phyloP scores from a whole-genome alignment of 2,888 invertebrate genomes.

The Oxytorus armatus region DNA sequence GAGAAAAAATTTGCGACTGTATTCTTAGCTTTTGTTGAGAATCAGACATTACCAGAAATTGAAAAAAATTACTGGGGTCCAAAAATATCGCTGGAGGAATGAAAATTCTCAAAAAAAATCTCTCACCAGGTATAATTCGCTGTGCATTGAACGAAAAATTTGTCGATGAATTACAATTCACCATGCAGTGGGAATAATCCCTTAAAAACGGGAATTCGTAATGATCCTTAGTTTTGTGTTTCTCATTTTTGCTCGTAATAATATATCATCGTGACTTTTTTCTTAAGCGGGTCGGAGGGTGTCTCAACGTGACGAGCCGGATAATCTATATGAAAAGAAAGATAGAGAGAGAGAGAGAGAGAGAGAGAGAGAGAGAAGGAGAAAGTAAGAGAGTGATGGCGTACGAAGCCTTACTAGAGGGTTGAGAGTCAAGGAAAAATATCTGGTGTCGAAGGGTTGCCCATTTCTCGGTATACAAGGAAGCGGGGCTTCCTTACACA shows the following conservation, averaged over 20 bases:
- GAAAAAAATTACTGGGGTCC: background rate
- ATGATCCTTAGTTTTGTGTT: background rate
- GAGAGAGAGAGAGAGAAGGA: slow-evolving; percentile 1
- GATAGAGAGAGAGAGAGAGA: background rate
- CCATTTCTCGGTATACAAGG: slow-evolving; percentile 70
- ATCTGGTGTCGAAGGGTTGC: slow-evolving; percentile 77
- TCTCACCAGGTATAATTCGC: too few species aligned
- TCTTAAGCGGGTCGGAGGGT: background rate
- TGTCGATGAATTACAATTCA: background rate
- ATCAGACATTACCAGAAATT: background rate
- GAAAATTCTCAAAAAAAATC: background rate
- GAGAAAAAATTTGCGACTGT: background rate
- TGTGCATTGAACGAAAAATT: background rate
- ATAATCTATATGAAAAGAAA: slow-evolving; percentile 22
- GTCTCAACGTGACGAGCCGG: background rate
- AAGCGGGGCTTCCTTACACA: slow-evolving; percentile 77
- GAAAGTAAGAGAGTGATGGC: background rate
- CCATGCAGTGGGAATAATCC: background rate
- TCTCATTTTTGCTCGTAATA: background rate
- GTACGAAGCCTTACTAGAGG: slow-evolving; percentile 61
- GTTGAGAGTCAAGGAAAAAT: slow-evolving; percentile 74
- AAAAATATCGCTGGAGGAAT: background rate
- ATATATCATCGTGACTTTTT: background rate
- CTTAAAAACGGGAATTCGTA: background rate
- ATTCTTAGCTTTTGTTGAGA: too few species aligned